Base-by-base conservation (phyloP, 2,113 vertebrate genomes). In the Calidris pugnax region DNA sequence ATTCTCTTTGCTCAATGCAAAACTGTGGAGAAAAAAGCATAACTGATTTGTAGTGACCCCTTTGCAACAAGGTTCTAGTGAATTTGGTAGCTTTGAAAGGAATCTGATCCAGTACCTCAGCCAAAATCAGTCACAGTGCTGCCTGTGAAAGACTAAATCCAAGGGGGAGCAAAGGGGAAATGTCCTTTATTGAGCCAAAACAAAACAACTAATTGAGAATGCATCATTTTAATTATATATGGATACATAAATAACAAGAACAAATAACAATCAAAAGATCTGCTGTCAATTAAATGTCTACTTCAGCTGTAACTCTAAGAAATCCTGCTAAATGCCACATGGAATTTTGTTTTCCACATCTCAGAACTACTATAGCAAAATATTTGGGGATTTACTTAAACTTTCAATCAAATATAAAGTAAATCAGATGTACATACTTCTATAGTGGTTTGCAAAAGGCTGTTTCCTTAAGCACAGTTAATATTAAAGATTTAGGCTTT, bases 301-400 rank as follows among this genome's bases (percentile, higher is more conserved):
- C 56, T 95, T 81, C 30, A 59, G 8, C 47, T 78, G 12, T 63
- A 90, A 89, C 22, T 47, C 55, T 67, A 60, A 89, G 66, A 92
- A 93, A 94, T 60, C 43, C 45, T 57, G 1, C 53, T 87, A 85
- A 79, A 87, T 51, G 32, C 35, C 89, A 85, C 81, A 95, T 45
- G 74, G 57, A 68, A 90, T 97, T 95, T 96, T 90, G 72, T 88
- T 97, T 97, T 97, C 95, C 90, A 96, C 89, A 96, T 95, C 53
- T 64, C 92, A 95, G 84, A 80, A 95, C 62, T 97, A 83, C 71
- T 93, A 81, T 51, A 93, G 39, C 87, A 88, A 95, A 96, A 94
- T 95, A 97, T 94, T 94, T 97, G 89, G 90, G 80, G 85, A 97
- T 96, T 97, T 91, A 93, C 72, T 91, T 96, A 73, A 97, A 93